Percentiles rank a stretch among this genome's conserved stretches.
These are phyloP conservation scores for Elgonia sp. DNA, from an alignment of 2,888 invertebrate genomes.

Conservation along the genomic window DNA sequence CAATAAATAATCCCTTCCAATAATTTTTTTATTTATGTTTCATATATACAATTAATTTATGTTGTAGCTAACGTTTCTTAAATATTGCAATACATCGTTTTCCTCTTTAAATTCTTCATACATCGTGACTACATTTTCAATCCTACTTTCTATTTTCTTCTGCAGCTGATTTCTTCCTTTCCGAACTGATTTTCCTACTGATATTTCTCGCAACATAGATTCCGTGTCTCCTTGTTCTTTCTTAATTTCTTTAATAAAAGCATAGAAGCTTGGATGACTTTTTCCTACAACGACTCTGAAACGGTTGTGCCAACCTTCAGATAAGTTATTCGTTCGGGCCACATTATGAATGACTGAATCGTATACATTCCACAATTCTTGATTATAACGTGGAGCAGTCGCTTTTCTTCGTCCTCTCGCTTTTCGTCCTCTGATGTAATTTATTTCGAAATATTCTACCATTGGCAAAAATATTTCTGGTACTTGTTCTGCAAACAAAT, in stretches of 20 bases:
- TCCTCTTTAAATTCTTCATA: slow-evolving; percentile 26
- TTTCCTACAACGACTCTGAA: slow-evolving; percentile 32
- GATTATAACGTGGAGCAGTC: slow-evolving; percentile 29
- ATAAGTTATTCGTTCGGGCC: slow-evolving; percentile 21
- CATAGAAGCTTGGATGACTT: slow-evolving; percentile 28
- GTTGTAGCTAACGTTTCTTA: slow-evolving; percentile 12
- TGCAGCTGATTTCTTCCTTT: slow-evolving; percentile 6
- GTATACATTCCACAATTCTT: slow-evolving; percentile 28
- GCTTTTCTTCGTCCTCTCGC: slow-evolving; percentile 52
- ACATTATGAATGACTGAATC: slow-evolving; percentile 13
- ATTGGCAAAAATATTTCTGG: slow-evolving; percentile 3
- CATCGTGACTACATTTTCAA: neutral
- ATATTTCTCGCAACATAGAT: slow-evolving; percentile 15
- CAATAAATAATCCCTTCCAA: neutral
- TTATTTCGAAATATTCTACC: slow-evolving; percentile 18
- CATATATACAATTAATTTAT: slow-evolving; percentile 5
- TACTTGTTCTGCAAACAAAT: slow-evolving; percentile 5
- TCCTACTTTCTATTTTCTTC: neutral
- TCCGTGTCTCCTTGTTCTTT: slow-evolving; percentile 38
- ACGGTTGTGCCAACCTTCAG: slow-evolving; percentile 30
- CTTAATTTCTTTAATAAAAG: slow-evolving; percentile 2
- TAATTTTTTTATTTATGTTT: neutral
- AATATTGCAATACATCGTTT: neutral
- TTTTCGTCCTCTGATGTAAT: slow-evolving; percentile 22
- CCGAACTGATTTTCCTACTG: neutral